phyloP scores from a whole-genome alignment of 2,113 vertebrate species.

The Alouatta palliata region DNA sequence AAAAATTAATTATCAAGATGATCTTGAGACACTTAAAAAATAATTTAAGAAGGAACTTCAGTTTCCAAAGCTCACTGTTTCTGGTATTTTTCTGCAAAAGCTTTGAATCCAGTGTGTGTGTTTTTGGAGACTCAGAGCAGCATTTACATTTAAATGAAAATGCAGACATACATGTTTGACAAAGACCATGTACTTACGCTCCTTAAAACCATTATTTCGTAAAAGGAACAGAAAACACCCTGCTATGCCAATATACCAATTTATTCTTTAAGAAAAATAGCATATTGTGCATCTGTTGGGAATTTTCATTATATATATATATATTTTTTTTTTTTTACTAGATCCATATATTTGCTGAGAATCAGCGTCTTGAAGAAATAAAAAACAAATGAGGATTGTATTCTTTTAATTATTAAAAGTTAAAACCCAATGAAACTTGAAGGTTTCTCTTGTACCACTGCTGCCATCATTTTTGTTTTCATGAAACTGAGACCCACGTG shows the following conservation, averaged over 20 bases:
- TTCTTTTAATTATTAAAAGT: not conserved
- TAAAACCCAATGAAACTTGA: not conserved
- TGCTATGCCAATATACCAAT: not conserved
- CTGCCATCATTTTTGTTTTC: not conserved
- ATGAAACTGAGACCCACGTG: not conserved
- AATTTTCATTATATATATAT: not conserved
- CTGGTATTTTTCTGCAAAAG: slow-evolving; percentile 38
- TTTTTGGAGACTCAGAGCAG: slow-evolving; percentile 19
- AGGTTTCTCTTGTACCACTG: not conserved
- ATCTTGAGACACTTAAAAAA: slow-evolving; percentile 65
- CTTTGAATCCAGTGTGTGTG: not conserved
- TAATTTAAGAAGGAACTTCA: slow-evolving; percentile 68
- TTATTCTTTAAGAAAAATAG: slow-evolving; percentile 44
- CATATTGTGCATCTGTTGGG: not conserved
- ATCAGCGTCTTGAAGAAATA: slow-evolving; percentile 7
- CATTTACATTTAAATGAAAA: slow-evolving; percentile 80
- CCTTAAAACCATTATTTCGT: slow-evolving; percentile 54
- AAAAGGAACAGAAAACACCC: slow-evolving; percentile 37
- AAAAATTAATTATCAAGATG: slow-evolving; percentile 71
- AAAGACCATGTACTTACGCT: slow-evolving; percentile 57
- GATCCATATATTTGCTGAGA: not conserved
- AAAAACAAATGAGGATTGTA: not conserved
- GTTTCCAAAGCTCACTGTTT: slow-evolving; percentile 56
- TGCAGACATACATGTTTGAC: slow-evolving; percentile 47
- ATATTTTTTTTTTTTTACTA: too few species aligned